Percentiles rank a stretch among this genome's conserved stretches.
Conservation (phyloP, 35 echinoderm and acorn worm genomes). For the Stichopus chloronotus region DNA sequence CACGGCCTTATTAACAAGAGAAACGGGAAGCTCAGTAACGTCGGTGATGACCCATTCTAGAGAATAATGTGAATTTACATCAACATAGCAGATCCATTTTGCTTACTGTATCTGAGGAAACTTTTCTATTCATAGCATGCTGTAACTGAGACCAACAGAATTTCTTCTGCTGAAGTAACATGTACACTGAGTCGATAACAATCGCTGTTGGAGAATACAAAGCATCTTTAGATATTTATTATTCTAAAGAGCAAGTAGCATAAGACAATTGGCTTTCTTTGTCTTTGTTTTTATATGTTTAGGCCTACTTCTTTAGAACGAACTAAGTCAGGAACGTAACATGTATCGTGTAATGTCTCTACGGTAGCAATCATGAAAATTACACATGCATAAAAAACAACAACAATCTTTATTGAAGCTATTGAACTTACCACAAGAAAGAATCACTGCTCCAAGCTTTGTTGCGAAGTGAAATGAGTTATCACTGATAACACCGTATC, state of each 20-base stretch:
- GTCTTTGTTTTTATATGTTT: neutral
- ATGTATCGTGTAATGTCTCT: neutral
- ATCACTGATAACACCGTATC: too few relatives aligned
- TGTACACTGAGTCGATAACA: too few relatives aligned
- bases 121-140: too few relatives aligned
- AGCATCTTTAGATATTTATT: neutral
- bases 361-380: neutral
- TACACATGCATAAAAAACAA: neutral
- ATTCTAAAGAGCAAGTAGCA: neutral
- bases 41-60: too few relatives aligned
- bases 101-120: too few relatives aligned
- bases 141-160: too few relatives aligned
- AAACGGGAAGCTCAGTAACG: too few relatives aligned
- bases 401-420: neutral
- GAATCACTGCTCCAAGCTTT: neutral
- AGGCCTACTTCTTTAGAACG: neutral
- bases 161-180: too few relatives aligned
- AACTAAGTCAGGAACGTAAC: neutral
- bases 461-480: too few relatives aligned
- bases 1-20: too few relatives aligned
- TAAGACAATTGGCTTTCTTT: neutral
- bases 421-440: neutral
- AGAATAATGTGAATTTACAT: too few relatives aligned
- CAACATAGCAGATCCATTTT: too few relatives aligned
- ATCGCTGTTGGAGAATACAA: neutral